Evolutionary conservation across 2,888 invertebrate genomes (phyloP).

Genomic region (Diaprepes abbreviatus): DNA sequence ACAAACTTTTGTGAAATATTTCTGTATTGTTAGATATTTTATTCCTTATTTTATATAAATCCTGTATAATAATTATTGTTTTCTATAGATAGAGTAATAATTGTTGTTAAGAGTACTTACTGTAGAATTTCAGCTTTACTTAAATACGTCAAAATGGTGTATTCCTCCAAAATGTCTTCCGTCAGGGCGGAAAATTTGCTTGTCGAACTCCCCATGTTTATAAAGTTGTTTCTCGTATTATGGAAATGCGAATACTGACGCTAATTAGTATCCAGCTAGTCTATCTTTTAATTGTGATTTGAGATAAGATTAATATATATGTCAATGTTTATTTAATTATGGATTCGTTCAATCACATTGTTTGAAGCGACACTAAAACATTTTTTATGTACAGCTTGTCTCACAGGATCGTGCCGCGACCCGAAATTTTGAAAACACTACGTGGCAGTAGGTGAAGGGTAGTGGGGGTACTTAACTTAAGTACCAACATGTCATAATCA

Average conservation of each 20-base stretch:
- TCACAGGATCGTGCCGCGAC: too few relatives aligned
- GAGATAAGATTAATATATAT: slow-evolving; percentile 15
- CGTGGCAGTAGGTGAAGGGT: too few relatives aligned
- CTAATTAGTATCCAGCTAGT: not conserved
- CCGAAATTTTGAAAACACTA: too few relatives aligned
- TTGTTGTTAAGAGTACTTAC: slow-evolving; percentile 69
- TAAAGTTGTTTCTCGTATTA: not conserved
- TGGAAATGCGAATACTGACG: not conserved
- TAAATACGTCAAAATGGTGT: slow-evolving; percentile 73
- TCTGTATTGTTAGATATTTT: too few relatives aligned
- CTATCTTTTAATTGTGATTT: slow-evolving; percentile 10
- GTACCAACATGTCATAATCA: too few relatives aligned
- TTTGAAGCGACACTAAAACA: not conserved
- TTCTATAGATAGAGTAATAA: too few relatives aligned
- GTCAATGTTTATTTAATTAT: slow-evolving; percentile 9
- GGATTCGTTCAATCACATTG: not conserved
- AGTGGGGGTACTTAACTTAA: too few relatives aligned
- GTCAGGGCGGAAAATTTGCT: slow-evolving; percentile 69
- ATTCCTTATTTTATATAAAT: too few relatives aligned
- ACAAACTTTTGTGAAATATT: too few relatives aligned
- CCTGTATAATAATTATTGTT: too few relatives aligned
- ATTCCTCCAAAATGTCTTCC: slow-evolving; percentile 74
- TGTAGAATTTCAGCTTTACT: slow-evolving; percentile 74
- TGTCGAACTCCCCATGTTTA: slow-evolving; percentile 70
- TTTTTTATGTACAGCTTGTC: too few relatives aligned